Evolutionary conservation across 2,113 vertebrate genomes (phyloP).

Genomic region (Panthera leo): DNA sequence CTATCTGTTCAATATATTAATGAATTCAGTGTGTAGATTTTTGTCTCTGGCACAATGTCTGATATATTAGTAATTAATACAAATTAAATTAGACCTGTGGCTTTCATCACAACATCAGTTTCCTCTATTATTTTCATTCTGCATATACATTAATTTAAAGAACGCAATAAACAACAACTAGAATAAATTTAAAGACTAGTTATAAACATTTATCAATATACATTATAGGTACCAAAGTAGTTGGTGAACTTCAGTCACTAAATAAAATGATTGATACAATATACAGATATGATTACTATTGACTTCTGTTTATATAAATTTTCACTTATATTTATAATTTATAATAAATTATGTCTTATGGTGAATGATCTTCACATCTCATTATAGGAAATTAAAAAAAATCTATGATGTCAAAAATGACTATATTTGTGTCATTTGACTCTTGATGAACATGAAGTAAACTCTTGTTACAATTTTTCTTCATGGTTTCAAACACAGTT

Average conservation of each 20-base stretch:
- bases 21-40: not conserved
- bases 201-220: not conserved
- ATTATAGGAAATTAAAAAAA: not conserved
- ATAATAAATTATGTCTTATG: not conserved
- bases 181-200: not conserved
- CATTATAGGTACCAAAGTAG: not conserved
- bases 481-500: not conserved
- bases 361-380: not conserved
- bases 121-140: not conserved
- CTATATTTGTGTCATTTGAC: not conserved
- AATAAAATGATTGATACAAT: not conserved
- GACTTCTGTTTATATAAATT: not conserved
- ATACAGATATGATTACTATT: not conserved
- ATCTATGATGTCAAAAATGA: not conserved
- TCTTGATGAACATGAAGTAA: not conserved
- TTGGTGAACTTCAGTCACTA: not conserved
- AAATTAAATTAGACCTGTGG: not conserved
- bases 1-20: not conserved
- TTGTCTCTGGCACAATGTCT: not conserved
- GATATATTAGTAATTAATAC: not conserved
- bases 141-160: not conserved
- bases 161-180: not conserved
- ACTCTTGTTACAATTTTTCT: not conserved
- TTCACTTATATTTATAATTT: not conserved
- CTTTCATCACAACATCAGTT: not conserved